Conservation (phyloP, 2,888 invertebrate species). For the Hirudinaria manillensis region DNA sequence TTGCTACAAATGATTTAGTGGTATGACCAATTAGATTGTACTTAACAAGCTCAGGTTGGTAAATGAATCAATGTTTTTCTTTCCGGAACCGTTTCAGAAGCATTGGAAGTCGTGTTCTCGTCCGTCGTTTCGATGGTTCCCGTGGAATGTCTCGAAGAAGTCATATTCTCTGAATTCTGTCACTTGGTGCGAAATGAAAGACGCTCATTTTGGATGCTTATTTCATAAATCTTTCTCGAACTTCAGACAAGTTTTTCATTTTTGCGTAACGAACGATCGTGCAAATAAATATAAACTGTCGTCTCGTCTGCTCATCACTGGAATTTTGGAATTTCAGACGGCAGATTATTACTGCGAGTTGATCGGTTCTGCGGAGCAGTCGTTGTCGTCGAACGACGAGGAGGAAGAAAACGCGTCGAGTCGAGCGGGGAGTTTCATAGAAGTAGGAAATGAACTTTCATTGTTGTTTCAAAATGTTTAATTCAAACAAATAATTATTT, state of each 20-base stretch:
- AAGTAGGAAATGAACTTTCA: neutral
- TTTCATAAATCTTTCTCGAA: no score
- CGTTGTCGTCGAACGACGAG: neutral
- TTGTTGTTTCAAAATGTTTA: neutral
- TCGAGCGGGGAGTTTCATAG: neutral
- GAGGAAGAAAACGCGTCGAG: neutral
- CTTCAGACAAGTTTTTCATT: no score
- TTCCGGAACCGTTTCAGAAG: neutral
- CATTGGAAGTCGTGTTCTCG: neutral
- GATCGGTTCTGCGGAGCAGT: neutral
- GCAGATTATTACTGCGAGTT: constrained; percentile 1
- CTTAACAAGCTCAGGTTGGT: neutral
- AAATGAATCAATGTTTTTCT: neutral
- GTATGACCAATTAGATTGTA: neutral
- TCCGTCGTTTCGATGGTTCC: neutral
- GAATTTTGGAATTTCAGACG: neutral
- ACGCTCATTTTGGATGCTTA: no score
- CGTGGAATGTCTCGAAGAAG: neutral
- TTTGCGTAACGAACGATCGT: no score
- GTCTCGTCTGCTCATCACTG: no score
- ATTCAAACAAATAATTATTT: neutral
- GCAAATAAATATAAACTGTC: no score
- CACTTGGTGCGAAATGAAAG: neutral
- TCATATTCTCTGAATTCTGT: neutral
- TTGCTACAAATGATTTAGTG: neutral